Base-by-base conservation (phyloP, 1,140 invertebrate species). In the Teleogryllus occipitalis region DNA sequence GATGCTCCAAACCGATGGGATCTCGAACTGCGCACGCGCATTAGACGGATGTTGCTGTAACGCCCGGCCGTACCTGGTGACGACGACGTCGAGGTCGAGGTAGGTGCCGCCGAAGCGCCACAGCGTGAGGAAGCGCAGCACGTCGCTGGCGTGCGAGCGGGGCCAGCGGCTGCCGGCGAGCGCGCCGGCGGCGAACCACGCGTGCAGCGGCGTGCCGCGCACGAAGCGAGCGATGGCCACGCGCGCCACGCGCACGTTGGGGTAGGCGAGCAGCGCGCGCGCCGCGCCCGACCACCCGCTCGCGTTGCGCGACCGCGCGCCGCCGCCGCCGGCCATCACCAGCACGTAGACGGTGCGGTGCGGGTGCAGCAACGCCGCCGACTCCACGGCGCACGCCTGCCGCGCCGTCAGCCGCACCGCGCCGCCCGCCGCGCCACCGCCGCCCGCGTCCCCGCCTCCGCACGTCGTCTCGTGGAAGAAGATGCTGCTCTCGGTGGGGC, bases 81-180 rank as follows among this genome's bases (percentile, higher is more conserved):
- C 88, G 8, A 95, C 89, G 1, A 94, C 89, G 83, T 95, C 94
- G 79, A 94, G 84, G 81, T 96, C 94, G 74, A 95, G 84, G 84
- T 94, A 95, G 73, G 93, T 91, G 0, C 94, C 94, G 47, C 93
- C 92, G 80, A 89, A 94, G 83, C 93, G 94, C 88, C 91, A 94
- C 0, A 95, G 84, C 0, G 92, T 91, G 14, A 94, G 82, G 81
- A 91, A 94, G 80, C 93, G 87, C 47, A 94, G 83, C 18, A 93
- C 87, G 83, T 94, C 92, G 21, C 89, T 90, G 81, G 92, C 88
- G 86, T 94, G 88, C 82, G 90, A 88, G 79, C 88, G 81, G 76
- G 80, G 80, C 74, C n/a, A 86, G 87, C 82, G 87, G 65, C 82
- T 90, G 75, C 82, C 88, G 0, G 39, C 14, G 3, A 94, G 83